These are phyloP conservation scores for Danio albolineatus DNA, from an alignment of 2,797 vertebrate genomes.

Conservation along the genomic window DNA sequence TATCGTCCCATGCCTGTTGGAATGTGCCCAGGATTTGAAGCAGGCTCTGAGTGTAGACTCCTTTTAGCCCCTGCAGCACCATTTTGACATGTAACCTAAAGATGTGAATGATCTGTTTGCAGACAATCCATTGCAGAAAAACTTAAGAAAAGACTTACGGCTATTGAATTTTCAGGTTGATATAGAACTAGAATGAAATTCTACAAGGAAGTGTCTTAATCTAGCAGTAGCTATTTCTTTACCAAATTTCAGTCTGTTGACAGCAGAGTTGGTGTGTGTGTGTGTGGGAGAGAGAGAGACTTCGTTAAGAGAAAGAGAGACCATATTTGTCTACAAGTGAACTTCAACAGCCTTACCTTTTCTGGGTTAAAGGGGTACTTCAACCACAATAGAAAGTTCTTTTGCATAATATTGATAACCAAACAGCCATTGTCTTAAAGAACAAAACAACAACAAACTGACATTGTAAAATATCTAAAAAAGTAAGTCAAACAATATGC, in stretches of 20 bases:
- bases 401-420: background rate
- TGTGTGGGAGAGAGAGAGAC: background rate
- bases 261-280: background rate
- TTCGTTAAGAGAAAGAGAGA: too few relatives aligned
- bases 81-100: constrained; percentile 47
- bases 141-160: background rate
- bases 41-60: constrained; percentile 38
- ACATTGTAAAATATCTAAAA: background rate
- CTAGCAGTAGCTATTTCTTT: background rate
- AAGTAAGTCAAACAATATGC: background rate
- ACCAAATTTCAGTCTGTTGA: background rate
- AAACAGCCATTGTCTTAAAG: background rate
- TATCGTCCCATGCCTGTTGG: too few relatives aligned
- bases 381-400: background rate
- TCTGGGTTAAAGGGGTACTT: background rate
- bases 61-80: constrained; percentile 24
- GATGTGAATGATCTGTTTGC: constrained; percentile 50
- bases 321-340: constrained; percentile 4
- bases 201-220: background rate
- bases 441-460: background rate
- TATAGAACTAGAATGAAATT: constrained; percentile 8
- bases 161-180: constrained; percentile 23
- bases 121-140: background rate
- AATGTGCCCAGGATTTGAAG: constrained; percentile 30
- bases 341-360: background rate